Evolutionary conservation across 2,797 vertebrate species (phyloP).

Genomic region (Smutsia temminckii): DNA sequence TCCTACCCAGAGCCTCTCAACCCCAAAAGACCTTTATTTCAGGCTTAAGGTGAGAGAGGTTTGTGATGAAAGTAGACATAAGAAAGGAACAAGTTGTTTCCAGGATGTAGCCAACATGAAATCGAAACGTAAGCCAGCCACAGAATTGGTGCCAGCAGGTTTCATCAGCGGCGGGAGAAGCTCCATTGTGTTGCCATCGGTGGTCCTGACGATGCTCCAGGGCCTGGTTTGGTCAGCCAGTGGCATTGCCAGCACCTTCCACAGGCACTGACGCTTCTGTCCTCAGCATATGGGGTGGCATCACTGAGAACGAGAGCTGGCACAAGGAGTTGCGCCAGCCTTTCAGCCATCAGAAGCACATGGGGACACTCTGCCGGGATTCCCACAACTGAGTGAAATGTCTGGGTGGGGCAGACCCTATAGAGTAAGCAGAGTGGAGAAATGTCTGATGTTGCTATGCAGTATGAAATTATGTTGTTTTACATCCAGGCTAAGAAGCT

Average conservation of each 20-base stretch:
- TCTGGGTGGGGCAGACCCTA: not conserved
- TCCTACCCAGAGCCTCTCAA: not conserved
- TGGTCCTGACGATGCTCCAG: not conserved
- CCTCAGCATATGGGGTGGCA: not conserved
- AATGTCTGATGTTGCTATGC: not conserved
- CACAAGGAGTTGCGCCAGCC: not conserved
- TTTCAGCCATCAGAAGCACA: not conserved
- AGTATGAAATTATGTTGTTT: not conserved
- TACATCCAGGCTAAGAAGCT: not conserved
- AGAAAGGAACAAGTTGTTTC: not conserved
- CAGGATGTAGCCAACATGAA: not conserved
- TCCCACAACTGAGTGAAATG: not conserved
- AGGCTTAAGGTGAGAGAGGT: not conserved
- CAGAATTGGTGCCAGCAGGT: not conserved
- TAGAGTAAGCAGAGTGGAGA: not conserved
- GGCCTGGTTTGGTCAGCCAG: not conserved
- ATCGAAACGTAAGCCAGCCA: not conserved
- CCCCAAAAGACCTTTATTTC: not conserved
- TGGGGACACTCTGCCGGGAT: not conserved
- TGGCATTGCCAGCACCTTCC: not conserved
- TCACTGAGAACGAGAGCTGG: not conserved
- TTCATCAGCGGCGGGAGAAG: not conserved
- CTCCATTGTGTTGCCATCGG: not conserved
- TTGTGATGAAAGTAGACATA: not conserved
- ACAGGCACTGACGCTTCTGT: not conserved